Evolutionary conservation across 2,888 invertebrate genomes (phyloP).

Genomic region (Lutraria lutraria): DNA sequence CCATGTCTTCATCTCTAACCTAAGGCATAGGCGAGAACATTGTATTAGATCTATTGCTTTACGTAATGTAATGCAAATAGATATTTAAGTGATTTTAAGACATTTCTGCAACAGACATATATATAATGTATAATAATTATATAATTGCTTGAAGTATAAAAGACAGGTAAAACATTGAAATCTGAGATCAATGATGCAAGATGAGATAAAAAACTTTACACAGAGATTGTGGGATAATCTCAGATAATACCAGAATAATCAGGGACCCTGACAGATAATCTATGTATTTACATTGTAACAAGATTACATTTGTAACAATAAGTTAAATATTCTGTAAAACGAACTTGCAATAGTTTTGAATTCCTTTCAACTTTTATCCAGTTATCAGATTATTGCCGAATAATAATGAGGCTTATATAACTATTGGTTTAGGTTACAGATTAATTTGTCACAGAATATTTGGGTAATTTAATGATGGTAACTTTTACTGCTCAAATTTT

Average conservation of each 20-base stretch:
- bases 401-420: conserved; percentile 21
- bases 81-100: too few relatives aligned
- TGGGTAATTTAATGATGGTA: not conserved
- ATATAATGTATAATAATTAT: not conserved
- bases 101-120: too few relatives aligned
- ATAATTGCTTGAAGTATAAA: not conserved
- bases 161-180: not conserved
- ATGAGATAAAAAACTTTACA: not conserved
- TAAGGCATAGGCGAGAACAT: too few relatives aligned
- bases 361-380: conserved; percentile 13
- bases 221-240: conserved; percentile 4
- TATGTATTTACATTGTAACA: conserved; percentile 3
- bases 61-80: too few relatives aligned
- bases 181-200: conserved; percentile 13
- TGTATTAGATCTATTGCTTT: too few relatives aligned
- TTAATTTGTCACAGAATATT: not conserved
- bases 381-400: not conserved
- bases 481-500: not conserved
- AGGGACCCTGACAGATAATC: not conserved
- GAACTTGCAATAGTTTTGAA: not conserved
- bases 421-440: not conserved
- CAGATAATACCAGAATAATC: conserved; percentile 6
- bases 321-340: not conserved
- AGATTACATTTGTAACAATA: conserved; percentile 3
- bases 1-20: too few relatives aligned